Conservation (phyloP, 2,888 invertebrate genomes). For the Leucoma salicis region DNA sequence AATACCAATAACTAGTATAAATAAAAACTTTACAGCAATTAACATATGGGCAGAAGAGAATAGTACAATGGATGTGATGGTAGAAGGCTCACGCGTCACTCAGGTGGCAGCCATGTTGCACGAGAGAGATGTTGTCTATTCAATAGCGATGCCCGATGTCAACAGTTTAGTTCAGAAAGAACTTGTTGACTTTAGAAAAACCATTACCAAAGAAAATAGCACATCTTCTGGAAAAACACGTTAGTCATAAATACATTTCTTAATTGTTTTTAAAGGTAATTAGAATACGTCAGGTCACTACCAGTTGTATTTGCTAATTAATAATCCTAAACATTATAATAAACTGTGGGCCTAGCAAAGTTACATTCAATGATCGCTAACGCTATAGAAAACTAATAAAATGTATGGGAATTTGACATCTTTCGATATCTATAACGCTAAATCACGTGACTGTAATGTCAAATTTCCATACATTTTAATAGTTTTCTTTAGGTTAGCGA, state of each 20-base stretch:
- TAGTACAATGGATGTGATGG: constrained; percentile 71
- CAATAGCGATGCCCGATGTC: constrained; percentile 59
- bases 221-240: neutral
- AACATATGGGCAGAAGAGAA: constrained; percentile 68
- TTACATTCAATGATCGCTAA: too few species aligned
- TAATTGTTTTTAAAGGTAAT: neutral
- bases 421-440: too few species aligned
- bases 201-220: neutral
- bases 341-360: too few species aligned
- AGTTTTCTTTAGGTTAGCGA: too few species aligned
- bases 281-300: too few species aligned
- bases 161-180: constrained; percentile 43
- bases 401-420: too few species aligned
- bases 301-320: too few species aligned
- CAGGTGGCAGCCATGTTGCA: constrained; percentile 63
- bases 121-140: constrained; percentile 62
- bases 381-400: too few species aligned
- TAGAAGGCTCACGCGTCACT: constrained; percentile 47
- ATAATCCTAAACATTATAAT: too few species aligned
- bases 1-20: neutral
- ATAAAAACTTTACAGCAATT: constrained; percentile 17
- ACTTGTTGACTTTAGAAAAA: constrained; percentile 21
- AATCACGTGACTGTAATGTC: too few species aligned
- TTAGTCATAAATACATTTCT: neutral
- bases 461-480: too few species aligned